A percentile compares a stretch with the other conserved stretches of the same genome.
These are phyloP conservation scores for Pandemis corylana DNA, from an alignment of 2,888 invertebrate species.

Conservation along the genomic window DNA sequence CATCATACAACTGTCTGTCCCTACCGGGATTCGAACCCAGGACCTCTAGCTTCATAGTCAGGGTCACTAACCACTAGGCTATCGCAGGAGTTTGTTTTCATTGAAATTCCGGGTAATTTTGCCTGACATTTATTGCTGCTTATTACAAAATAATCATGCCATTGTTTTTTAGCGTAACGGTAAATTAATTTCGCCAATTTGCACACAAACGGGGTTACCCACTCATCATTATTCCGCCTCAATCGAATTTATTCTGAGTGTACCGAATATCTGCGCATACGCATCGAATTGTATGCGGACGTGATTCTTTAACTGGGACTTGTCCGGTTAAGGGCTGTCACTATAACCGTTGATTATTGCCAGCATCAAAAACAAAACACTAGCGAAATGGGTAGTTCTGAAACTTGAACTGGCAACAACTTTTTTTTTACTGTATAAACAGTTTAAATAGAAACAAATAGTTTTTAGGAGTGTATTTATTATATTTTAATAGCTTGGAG, in stretches of 20 bases:
- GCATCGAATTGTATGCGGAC: constrained; percentile 71
- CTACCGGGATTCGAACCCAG: too few relatives aligned
- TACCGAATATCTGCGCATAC: constrained; percentile 49
- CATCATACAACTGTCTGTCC: too few relatives aligned
- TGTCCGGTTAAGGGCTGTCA: constrained; percentile 46
- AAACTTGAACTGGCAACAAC: too few relatives aligned
- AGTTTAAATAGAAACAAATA: too few relatives aligned
- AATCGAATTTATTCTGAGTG: constrained; percentile 47
- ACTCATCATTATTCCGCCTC: constrained; percentile 46
- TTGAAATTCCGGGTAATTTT: too few relatives aligned
- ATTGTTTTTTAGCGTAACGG: constrained; percentile 20
- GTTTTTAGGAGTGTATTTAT: too few relatives aligned
- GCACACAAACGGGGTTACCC: constrained; percentile 24
- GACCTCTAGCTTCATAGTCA: too few relatives aligned
- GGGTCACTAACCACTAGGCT: too few relatives aligned
- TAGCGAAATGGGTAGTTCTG: too few relatives aligned
- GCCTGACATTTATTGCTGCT: background rate
- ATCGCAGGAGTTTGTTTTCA: too few relatives aligned
- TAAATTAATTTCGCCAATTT: constrained; percentile 15
- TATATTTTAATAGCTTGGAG: too few relatives aligned
- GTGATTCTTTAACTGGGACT: constrained; percentile 54
- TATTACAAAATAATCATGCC: background rate
- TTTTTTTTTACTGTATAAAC: too few relatives aligned
- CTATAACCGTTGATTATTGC: background rate
- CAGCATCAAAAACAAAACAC: background rate